These are phyloP conservation scores for Syrmaticus mikado DNA, from an alignment of 2,113 vertebrate genomes.

Conservation along the genomic window DNA sequence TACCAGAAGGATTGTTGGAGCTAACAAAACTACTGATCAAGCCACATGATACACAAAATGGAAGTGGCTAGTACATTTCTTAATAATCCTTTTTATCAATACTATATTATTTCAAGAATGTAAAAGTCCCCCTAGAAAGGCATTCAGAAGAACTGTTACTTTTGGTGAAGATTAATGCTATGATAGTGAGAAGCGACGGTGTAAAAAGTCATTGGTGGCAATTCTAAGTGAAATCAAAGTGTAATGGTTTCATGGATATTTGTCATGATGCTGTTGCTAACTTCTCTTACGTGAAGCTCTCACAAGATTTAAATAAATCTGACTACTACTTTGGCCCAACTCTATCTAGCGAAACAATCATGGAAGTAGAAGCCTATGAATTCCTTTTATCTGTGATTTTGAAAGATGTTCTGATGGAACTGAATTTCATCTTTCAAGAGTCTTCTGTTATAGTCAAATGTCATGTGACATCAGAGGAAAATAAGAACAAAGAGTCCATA, in stretches of 20 bases:
- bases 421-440: background rate
- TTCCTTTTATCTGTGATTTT: background rate
- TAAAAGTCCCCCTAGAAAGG: background rate
- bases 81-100: background rate
- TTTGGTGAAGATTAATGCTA: background rate
- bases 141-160: background rate
- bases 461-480: background rate
- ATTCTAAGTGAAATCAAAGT: background rate
- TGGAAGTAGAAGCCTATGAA: background rate
- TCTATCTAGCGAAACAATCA: background rate
- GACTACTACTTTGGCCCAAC: background rate
- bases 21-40: background rate
- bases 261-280: background rate
- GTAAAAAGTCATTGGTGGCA: too few species aligned
- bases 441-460: background rate
- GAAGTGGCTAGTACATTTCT: background rate
- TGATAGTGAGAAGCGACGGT: background rate
- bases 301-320: background rate
- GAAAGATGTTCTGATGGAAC: background rate
- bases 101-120: too few species aligned
- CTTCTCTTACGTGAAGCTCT: background rate
- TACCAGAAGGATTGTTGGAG: rapidly evolving
- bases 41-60: background rate
- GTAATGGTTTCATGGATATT: background rate
- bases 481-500: background rate